Percentiles rank a stretch among this genome's conserved stretches.
phyloP scores from a whole-genome alignment of 2,888 invertebrate genomes.

The Sphaerophoria taeniata region DNA sequence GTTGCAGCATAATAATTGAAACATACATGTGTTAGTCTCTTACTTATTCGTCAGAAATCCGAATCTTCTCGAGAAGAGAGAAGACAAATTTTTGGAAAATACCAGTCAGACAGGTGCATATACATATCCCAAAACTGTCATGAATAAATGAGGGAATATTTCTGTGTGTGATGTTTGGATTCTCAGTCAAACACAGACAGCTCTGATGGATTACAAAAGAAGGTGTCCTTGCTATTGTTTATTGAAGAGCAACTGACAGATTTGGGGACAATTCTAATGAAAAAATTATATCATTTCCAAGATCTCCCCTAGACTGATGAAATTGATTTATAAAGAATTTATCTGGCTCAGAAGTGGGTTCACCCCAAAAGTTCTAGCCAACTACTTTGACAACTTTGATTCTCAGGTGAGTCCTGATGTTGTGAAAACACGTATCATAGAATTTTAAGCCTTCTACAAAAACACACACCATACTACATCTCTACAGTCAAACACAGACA shows the following conservation, averaged over 20 bases:
- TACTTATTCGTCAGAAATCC: neutral
- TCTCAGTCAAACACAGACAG: conserved; percentile 25
- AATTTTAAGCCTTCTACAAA: neutral
- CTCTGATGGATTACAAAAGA: conserved; percentile 32
- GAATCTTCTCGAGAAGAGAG: neutral
- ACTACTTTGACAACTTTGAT: neutral
- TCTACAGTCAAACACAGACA: conserved; percentile 22
- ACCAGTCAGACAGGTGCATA: neutral
- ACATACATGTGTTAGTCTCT: conserved; percentile 11
- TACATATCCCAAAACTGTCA: conserved; percentile 41
- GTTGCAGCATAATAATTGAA: conserved; percentile 2
- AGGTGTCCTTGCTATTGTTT: neutral
- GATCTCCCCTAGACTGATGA: neutral
- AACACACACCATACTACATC: neutral
- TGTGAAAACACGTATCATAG: neutral
- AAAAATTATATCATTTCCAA: neutral
- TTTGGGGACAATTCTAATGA: neutral
- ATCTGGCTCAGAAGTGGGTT: conserved; percentile 7
- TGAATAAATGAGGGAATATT: conserved; percentile 40
- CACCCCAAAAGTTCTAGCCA: too few relatives aligned
- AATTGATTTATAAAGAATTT: conserved; percentile 5
- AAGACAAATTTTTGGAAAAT: neutral
- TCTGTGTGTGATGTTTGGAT: conserved; percentile 31
- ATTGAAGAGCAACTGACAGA: neutral
- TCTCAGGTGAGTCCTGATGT: conserved; percentile 1